Base-by-base conservation (phyloP, 30 jellyfish, hydroid and myxozoan species). In the Chrysaora quinquecirrha region DNA sequence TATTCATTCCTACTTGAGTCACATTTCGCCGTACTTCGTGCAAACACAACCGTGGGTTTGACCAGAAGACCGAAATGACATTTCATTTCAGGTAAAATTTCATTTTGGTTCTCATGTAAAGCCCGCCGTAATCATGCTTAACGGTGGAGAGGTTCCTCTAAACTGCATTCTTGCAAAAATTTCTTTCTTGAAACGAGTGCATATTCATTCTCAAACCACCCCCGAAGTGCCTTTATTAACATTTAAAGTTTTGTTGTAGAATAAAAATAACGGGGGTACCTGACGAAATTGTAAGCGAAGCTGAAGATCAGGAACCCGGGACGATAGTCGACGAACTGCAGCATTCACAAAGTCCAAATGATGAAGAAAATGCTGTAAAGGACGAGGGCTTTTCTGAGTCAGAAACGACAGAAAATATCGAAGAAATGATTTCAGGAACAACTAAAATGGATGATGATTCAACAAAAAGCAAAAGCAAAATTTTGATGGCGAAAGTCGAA, bases 401-500 rank as follows among this genome's bases (percentile, higher is more conserved):
- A 21, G 68, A n/a, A 34, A 32, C 27, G 3, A 27, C 56, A 2
- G 85, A 81, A 21, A 48, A 6, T 35, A 27, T 21, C 35, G 48
- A 27, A 6, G 95, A 73, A 22, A 78, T n/a, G 16, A 19, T 50
- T 30, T 20, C 24, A 73, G 50, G 0, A 16, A 38, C 54, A 14
- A n/a, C n/a, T n/a, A n/a, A n/a, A n/a, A 38, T 38, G 54, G 54
- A 76, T 18, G 72, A 34, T 28, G 81, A 71, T 66, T 28, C 25
- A 10, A 58, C 3, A 30, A 34, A 43, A 18, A 31, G 48, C 64
- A 66, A 81, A 33, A 70, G 71, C 31, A 86, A 87, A 14, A 73
- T 86, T 34, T 72, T 85, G 68, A 70, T 86, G 90, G 98, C 91
- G 1, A 86, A 91, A 33, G 85, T 86, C 16, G 96, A 91, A 68